A percentile compares a stretch with the other conserved stretches of the same genome.
Evolutionary conservation across 2,113 vertebrate genomes (phyloP).

Genomic region (Heliornis fulica): DNA sequence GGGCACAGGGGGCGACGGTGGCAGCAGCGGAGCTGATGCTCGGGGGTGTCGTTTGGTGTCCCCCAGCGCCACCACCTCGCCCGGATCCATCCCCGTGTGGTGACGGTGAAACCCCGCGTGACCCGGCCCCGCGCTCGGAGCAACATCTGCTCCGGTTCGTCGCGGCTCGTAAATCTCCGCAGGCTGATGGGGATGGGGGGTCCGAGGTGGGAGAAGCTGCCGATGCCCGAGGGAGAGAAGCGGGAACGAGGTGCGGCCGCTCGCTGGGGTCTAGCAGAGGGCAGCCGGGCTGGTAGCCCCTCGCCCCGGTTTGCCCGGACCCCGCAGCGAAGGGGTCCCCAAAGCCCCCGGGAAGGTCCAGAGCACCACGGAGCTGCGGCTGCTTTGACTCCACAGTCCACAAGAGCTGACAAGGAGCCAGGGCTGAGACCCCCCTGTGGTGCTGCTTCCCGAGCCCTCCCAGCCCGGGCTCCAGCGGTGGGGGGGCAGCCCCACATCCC

Average conservation of each 20-base stretch:
- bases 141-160: not conserved
- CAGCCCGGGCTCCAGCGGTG: rapidly evolving
- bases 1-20: not conserved
- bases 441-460: rapidly evolving
- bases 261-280: too few species aligned
- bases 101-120: rapidly evolving
- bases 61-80: not conserved
- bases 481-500: rapidly evolving
- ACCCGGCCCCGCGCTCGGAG: rapidly evolving
- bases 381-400: not conserved
- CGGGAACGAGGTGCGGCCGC: too few species aligned
- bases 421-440: not conserved
- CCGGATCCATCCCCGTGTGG: not conserved
- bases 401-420: rapidly evolving
- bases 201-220: not conserved
- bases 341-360: rapidly evolving
- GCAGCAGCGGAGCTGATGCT: rapidly evolving
- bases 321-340: not conserved
- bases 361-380: rapidly evolving
- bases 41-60: not conserved
- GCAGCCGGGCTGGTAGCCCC: not conserved
- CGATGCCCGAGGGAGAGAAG: not conserved
- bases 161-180: not conserved
- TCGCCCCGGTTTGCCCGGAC: too few species aligned
- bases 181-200: not conserved